phyloP scores from a whole-genome alignment of 2,888 invertebrate species.

The Pristionchus japonicus region DNA sequence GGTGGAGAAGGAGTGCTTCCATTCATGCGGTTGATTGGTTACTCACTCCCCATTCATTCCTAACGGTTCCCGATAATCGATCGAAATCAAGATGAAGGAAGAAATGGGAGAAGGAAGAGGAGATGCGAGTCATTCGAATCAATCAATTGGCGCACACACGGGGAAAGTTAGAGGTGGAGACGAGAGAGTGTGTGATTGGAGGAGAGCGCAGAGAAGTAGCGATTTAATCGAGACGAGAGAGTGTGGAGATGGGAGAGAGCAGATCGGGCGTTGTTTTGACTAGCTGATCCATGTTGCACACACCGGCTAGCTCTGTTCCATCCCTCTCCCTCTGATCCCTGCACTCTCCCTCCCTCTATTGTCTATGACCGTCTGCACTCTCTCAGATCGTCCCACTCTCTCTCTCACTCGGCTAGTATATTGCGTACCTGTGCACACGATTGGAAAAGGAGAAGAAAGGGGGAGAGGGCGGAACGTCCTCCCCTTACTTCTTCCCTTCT shows the following conservation, averaged over 20 bases:
- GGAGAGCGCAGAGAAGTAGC: neutral
- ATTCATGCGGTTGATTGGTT: neutral
- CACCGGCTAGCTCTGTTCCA: neutral
- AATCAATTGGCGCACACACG: constrained; percentile 8
- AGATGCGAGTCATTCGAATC: constrained; percentile 42
- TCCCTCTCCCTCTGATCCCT: neutral
- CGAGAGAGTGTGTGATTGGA: neutral
- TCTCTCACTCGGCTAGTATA: neutral
- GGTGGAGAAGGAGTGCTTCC: neutral
- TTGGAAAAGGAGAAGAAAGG: neutral
- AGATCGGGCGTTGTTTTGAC: constrained; percentile 21
- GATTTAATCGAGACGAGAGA: constrained; percentile 5
- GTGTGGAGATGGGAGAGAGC: neutral
- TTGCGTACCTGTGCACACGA: neutral
- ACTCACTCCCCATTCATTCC: neutral
- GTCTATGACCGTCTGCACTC: neutral
- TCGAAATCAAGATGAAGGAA: neutral
- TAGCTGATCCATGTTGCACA: neutral
- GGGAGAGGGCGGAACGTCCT: constrained; percentile 10
- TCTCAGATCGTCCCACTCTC: neutral
- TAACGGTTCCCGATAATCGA: neutral
- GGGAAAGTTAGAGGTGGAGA: neutral
- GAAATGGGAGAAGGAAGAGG: neutral
- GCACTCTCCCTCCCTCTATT: neutral
- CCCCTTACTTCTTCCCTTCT: neutral